A percentile compares a stretch with the other conserved stretches of the same genome.
These are phyloP conservation scores for Leiothrix lutea DNA, from an alignment of 2,113 vertebrate species.

Conservation along the genomic window DNA sequence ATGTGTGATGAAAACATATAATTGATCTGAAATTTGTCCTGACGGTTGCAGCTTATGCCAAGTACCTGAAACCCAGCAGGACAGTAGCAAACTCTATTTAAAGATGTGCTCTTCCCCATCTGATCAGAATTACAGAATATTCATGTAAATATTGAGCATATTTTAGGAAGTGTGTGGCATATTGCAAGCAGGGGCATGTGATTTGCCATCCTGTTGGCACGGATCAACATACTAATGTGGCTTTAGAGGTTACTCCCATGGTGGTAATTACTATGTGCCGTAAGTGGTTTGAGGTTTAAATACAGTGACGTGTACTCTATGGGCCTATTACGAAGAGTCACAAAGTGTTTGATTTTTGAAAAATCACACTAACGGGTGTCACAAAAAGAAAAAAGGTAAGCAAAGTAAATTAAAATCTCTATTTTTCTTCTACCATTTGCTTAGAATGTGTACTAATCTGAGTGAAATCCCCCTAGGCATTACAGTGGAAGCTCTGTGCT, in stretches of 20 bases:
- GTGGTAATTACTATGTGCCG: background rate
- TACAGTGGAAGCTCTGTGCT: background rate
- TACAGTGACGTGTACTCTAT: background rate
- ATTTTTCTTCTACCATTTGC: background rate
- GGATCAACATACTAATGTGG: background rate
- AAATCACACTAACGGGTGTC: background rate
- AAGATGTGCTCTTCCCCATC: background rate
- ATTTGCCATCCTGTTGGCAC: background rate
- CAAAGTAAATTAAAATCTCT: background rate
- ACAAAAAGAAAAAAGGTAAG: background rate
- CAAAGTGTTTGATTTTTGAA: background rate
- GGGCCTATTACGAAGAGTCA: background rate
- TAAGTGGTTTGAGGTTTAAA: background rate
- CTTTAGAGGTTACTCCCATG: background rate
- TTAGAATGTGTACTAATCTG: background rate
- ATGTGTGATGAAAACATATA: conserved; percentile 4
- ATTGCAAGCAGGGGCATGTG: background rate
- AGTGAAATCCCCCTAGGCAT: background rate
- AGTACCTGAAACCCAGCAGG: background rate
- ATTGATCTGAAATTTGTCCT: background rate
- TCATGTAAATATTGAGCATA: background rate
- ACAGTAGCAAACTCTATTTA: background rate
- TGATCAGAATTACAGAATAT: background rate
- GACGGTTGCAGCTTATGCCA: background rate
- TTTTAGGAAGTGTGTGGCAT: background rate